phyloP scores from a whole-genome alignment of 2,888 invertebrate species.

The Eristalis pertinax region DNA sequence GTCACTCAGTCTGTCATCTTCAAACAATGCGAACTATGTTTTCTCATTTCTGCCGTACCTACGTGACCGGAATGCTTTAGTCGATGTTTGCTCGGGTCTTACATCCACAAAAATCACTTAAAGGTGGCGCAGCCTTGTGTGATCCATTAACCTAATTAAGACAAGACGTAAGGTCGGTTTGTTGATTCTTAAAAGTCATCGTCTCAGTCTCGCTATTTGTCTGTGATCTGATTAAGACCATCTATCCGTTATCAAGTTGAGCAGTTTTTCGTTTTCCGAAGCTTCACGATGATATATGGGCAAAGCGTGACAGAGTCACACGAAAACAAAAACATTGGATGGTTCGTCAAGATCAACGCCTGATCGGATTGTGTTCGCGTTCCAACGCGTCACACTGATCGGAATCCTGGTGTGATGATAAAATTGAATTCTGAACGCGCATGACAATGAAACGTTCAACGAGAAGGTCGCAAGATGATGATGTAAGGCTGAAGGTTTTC shows the following conservation, averaged over 20 bases:
- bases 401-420: no score
- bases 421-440: no score
- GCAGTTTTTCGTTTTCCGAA: background rate
- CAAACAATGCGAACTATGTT: background rate
- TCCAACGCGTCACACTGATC: no score
- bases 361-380: background rate
- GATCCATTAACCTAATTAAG: background rate
- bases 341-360: background rate
- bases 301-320: background rate
- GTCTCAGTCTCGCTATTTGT: background rate
- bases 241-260: background rate
- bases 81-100: background rate
- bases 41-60: background rate
- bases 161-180: background rate
- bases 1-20: background rate
- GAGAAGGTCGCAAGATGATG: no score
- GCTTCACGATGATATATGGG: background rate
- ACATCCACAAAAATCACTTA: background rate
- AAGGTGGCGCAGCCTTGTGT: background rate
- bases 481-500: no score
- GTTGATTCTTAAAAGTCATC: background rate
- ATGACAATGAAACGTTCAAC: no score
- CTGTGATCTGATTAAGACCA: background rate
- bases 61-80: background rate
- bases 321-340: background rate